Base-by-base conservation (phyloP, 2,797 vertebrate genomes). In the Clarias fuscus region DNA sequence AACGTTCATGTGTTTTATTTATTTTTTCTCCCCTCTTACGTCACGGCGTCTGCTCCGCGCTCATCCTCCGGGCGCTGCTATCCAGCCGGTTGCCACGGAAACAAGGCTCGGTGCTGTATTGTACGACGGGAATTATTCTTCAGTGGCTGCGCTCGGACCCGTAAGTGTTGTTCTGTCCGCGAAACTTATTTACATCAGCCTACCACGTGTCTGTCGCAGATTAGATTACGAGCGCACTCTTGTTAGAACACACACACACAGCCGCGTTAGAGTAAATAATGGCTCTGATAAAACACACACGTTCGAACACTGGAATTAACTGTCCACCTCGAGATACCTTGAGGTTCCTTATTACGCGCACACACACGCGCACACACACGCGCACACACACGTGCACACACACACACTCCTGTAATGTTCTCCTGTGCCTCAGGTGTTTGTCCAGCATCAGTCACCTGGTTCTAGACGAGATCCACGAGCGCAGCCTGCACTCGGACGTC, bases 81-180 rank as follows among this genome's bases (percentile, higher is more conserved):
- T 87, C 88, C 92, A 99, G 98, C 91, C 97, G 96, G 93, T 96
- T 99, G 93, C 98, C 98, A 93, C 95, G 98, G 96, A 97, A 96
- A 95, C 98, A 98, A 94, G 98, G 98, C 64, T 99, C 97, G 10
- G 94, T 99, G 93, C 93, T 99, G 86, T 99, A 99, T 93, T 99
- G 98, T 92, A 99, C 98, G 22, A 99, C 98, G 59, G 98, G 98
- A 91, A 99, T 99, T 92, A 97, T 99, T 89, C 96, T 99, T 85
- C 98, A 99, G 95, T 99, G 98, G 98, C 98, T 99, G 64, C 98
- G 97, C 90, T 98, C 98, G 86, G 98, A 99, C 92, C 92, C 94
- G 98, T 99, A 95, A 97, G 98, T 97, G 85, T 90, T 70, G 88
- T 90, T 7, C 37, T 65, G n/a, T 86, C 30, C 78, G 72, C 73